Evolutionary conservation across 2,888 invertebrate species (phyloP).

Genomic region (Drosophila phalerata): DNA sequence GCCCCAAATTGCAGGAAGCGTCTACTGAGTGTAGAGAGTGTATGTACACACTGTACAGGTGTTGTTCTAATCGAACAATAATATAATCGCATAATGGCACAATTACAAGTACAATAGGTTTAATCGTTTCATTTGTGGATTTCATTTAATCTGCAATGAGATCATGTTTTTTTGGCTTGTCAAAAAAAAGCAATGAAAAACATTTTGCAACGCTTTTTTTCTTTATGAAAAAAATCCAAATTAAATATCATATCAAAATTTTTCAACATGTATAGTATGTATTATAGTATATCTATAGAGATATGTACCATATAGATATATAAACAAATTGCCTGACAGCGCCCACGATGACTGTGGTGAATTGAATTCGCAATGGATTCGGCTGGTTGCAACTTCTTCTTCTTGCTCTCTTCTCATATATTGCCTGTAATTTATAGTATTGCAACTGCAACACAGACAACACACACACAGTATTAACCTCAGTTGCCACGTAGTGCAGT

Average conservation of each 20-base stretch:
- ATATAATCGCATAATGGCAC: constrained; percentile 22
- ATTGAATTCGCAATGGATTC: constrained; percentile 61
- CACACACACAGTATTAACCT: background rate
- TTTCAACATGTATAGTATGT: constrained; percentile 13
- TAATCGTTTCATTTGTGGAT: constrained; percentile 23
- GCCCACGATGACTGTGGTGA: constrained; percentile 76
- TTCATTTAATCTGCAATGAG: constrained; percentile 62
- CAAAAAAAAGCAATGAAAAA: constrained; percentile 68
- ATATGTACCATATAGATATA: constrained; percentile 26
- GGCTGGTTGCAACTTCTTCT: constrained; percentile 61
- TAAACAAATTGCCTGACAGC: constrained; percentile 75
- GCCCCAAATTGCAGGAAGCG: constrained; percentile 58
- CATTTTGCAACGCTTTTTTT: constrained; percentile 53
- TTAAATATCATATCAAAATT: constrained; percentile 38
- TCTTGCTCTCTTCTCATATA: constrained; percentile 15
- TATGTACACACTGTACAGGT: constrained; percentile 45
- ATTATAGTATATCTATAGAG: constrained; percentile 8
- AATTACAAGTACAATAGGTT: constrained; percentile 9
- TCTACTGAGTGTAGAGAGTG: constrained; percentile 1
- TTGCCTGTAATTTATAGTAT: constrained; percentile 61
- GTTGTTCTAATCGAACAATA: constrained; percentile 49
- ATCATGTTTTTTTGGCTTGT: constrained; percentile 66
- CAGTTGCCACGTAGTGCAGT: constrained; percentile 22
- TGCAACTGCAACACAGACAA: constrained; percentile 40
- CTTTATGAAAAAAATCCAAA: constrained; percentile 35